These are phyloP conservation scores for Ericerus pela DNA, from an alignment of 1,140 invertebrate genomes.

Conservation along the genomic window DNA sequence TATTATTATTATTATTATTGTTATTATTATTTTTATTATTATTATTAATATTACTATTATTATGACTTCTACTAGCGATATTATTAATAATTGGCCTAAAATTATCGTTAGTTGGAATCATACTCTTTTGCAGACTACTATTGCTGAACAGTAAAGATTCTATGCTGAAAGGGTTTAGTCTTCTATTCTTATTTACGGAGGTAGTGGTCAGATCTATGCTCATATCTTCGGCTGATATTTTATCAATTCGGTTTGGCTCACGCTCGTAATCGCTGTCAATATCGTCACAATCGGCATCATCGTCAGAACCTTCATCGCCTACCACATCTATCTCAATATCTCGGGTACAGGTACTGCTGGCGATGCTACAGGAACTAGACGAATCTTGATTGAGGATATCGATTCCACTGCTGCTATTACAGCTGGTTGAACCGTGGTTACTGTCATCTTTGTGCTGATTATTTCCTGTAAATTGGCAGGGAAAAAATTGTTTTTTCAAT, in stretches of 20 bases:
- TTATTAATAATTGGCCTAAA: too few species aligned
- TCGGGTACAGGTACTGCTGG: slow-evolving; percentile 26
- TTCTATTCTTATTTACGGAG: slow-evolving; percentile 38
- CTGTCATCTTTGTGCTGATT: slow-evolving; percentile 42
- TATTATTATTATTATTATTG: neutral
- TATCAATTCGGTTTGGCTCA: slow-evolving; percentile 43
- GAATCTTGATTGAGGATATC: slow-evolving; percentile 20
- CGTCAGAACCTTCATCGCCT: slow-evolving; percentile 36
- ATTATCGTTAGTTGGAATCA: neutral
- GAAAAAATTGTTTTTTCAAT: neutral
- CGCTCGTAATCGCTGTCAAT: slow-evolving; percentile 24
- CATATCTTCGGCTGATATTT: slow-evolving; percentile 38
- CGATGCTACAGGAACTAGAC: slow-evolving; percentile 23
- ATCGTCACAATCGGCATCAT: slow-evolving; percentile 17
- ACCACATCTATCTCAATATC: slow-evolving; percentile 64
- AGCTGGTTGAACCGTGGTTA: slow-evolving; percentile 52
- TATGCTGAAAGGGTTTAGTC: slow-evolving; percentile 67
- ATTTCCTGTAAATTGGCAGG: slow-evolving; percentile 18
- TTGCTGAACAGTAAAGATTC: slow-evolving; percentile 55
- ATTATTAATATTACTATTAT: neutral
- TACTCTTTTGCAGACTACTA: slow-evolving; percentile 15
- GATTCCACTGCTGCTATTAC: slow-evolving; percentile 26
- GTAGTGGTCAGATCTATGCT: slow-evolving; percentile 27
- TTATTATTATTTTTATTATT: neutral
- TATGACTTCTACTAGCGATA: neutral